phyloP scores from a whole-genome alignment of 2,888 invertebrate species.

The Galeopsomyia nigrocyanea region DNA sequence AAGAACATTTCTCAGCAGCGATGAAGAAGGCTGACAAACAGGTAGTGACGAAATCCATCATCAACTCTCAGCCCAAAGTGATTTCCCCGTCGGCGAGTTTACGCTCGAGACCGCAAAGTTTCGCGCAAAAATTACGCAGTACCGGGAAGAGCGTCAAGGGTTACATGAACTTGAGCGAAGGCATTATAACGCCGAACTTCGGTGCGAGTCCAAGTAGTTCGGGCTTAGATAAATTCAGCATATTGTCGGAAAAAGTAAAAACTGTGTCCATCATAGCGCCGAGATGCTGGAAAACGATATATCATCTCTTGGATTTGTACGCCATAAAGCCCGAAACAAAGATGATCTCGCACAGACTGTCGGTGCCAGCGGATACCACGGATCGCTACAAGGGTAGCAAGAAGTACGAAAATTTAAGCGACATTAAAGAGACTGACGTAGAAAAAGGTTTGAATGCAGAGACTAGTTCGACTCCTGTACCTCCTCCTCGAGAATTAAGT shows the following conservation, averaged over 20 bases:
- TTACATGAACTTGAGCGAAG: conserved; percentile 86
- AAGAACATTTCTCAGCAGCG: conserved; percentile 73
- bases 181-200: conserved; percentile 79
- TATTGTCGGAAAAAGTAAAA: conserved; percentile 71
- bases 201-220: conserved; percentile 75
- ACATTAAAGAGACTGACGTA: conserved; percentile 73
- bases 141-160: conserved; percentile 89
- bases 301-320: conserved; percentile 91
- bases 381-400: conserved; percentile 77
- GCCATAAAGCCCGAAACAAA: conserved; percentile 96
- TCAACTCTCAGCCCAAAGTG: conserved; percentile 60
- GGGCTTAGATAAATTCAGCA: conserved; percentile 71
- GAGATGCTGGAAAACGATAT: conserved; percentile 95
- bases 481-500: conserved; percentile 67
- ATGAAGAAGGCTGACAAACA: conserved; percentile 63
- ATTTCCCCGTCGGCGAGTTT: conserved; percentile 73
- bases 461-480: conserved; percentile 68
- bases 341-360: conserved; percentile 87
- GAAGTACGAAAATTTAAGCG: conserved; percentile 73
- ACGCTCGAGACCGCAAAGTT: conserved; percentile 83
- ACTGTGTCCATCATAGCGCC: conserved; percentile 72
- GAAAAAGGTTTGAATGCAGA: conserved; percentile 71
- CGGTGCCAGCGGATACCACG: conserved; percentile 78
- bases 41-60: conserved; percentile 56
- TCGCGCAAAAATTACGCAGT: conserved; percentile 88